Percentiles rank a stretch among this genome's conserved stretches.
These are phyloP conservation scores for Tridacna crocea DNA, from an alignment of 2,888 invertebrate species.

Conservation along the genomic window DNA sequence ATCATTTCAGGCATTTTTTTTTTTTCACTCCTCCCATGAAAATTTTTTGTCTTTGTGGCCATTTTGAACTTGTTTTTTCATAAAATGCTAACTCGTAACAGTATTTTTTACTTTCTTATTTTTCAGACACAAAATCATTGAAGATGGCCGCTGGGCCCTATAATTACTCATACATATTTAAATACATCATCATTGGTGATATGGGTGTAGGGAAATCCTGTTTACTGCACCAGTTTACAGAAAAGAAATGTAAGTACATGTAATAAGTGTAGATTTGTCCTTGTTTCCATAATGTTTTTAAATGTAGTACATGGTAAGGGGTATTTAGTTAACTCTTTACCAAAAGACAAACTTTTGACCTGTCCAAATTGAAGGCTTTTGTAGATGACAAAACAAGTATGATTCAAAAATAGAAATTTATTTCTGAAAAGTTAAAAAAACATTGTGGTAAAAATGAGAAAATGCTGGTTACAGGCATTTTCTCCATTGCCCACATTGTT, in stretches of 20 bases:
- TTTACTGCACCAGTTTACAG: constrained; percentile 99
- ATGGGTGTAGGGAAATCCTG: constrained; percentile 99
- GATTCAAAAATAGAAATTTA: neutral
- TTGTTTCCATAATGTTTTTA: neutral
- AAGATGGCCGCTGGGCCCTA: constrained; percentile 93
- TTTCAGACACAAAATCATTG: constrained; percentile 22
- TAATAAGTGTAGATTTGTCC: neutral
- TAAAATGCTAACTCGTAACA: too few relatives aligned
- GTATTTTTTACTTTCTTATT: neutral
- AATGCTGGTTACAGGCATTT: neutral
- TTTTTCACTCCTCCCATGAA: too few relatives aligned
- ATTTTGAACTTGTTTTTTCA: too few relatives aligned
- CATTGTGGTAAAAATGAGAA: neutral
- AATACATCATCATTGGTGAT: constrained; percentile 99
- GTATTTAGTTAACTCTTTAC: neutral
- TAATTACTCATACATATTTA: constrained; percentile 99
- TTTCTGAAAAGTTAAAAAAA: neutral
- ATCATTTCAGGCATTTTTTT: too few relatives aligned
- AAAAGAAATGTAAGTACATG: constrained; percentile 97
- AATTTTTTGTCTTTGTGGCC: too few relatives aligned
- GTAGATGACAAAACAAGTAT: neutral
- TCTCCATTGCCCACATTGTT: too few relatives aligned
- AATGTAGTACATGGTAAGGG: too few relatives aligned
- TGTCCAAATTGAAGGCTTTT: neutral
- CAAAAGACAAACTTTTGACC: neutral